Percentiles rank a stretch among this genome's conserved stretches.
Evolutionary conservation across 2,888 invertebrate genomes (phyloP).

Genomic region (Acanthosepion esculentum): DNA sequence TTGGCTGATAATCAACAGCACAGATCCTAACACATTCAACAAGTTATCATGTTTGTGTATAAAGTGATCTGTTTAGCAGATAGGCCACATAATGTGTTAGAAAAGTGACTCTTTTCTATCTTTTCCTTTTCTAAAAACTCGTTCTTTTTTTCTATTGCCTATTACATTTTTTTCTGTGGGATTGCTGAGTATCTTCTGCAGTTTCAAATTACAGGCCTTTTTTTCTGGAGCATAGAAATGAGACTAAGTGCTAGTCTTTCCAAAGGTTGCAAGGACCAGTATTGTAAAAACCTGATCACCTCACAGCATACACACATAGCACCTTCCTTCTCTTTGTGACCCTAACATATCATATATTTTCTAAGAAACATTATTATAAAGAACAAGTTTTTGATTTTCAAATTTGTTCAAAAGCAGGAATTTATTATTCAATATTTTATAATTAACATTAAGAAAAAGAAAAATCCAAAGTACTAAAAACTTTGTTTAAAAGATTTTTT

Average conservation of each 20-base stretch:
- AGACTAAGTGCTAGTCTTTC: not conserved
- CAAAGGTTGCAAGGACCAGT: not conserved
- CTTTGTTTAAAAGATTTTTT: no score
- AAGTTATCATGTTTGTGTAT: not conserved
- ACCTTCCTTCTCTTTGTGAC: not conserved
- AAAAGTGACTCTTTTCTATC: not conserved
- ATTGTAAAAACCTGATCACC: not conserved
- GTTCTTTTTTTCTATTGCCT: not conserved
- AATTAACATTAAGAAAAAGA: no score
- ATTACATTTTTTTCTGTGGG: not conserved
- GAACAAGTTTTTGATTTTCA: not conserved
- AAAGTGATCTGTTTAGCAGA: not conserved
- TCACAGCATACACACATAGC: not conserved
- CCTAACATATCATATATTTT: not conserved
- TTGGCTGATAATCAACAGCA: not conserved
- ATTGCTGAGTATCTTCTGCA: not conserved
- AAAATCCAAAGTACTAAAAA: no score
- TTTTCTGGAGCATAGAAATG: not conserved
- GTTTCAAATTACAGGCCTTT: conserved; percentile 4
- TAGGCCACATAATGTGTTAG: not conserved
- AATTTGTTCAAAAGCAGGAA: not conserved
- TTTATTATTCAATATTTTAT: not conserved
- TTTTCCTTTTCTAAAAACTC: not conserved
- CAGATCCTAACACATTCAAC: not conserved
- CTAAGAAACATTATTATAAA: not conserved